Evolutionary conservation across 2,797 vertebrate species (phyloP).

Genomic region (Dermochelys coriacea): DNA sequence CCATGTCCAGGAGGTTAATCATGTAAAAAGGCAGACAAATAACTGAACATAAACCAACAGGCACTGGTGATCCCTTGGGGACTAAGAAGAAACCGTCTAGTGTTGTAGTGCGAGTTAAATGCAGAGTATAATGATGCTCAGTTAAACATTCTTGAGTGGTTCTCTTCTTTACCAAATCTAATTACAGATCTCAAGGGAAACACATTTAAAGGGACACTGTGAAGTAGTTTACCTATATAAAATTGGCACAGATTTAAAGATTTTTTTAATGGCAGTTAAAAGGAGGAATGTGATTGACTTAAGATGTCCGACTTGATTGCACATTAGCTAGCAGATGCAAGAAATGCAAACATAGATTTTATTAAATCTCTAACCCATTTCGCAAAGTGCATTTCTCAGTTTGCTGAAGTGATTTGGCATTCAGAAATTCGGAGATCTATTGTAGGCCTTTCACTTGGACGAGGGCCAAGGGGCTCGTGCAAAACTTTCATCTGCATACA

Average conservation of each 20-base stretch:
- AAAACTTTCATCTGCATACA: background rate
- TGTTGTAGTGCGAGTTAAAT: slow-evolving; percentile 15
- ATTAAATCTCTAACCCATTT: background rate
- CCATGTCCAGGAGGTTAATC: slow-evolving; percentile 31
- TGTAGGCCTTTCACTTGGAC: background rate
- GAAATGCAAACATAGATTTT: background rate
- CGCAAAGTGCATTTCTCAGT: background rate
- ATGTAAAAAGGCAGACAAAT: slow-evolving; percentile 29
- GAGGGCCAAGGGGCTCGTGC: background rate
- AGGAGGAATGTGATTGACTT: background rate
- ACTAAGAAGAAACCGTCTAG: slow-evolving; percentile 3
- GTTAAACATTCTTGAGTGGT: slow-evolving; percentile 20
- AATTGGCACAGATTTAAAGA: background rate
- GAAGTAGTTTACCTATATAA: background rate
- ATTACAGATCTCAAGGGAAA: background rate
- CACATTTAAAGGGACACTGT: background rate
- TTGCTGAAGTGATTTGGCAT: background rate
- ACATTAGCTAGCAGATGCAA: background rate
- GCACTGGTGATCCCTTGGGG: slow-evolving; percentile 7
- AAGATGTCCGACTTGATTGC: background rate
- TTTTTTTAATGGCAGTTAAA: background rate
- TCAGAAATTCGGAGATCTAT: background rate
- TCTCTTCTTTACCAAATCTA: slow-evolving; percentile 9
- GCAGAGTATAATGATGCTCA: slow-evolving; percentile 4
- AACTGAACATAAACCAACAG: slow-evolving; percentile 11